Percentiles rank a stretch among this genome's conserved stretches.
phyloP scores from a whole-genome alignment of 2,888 invertebrate genomes.

The Thecocarcelia acutangulata region DNA sequence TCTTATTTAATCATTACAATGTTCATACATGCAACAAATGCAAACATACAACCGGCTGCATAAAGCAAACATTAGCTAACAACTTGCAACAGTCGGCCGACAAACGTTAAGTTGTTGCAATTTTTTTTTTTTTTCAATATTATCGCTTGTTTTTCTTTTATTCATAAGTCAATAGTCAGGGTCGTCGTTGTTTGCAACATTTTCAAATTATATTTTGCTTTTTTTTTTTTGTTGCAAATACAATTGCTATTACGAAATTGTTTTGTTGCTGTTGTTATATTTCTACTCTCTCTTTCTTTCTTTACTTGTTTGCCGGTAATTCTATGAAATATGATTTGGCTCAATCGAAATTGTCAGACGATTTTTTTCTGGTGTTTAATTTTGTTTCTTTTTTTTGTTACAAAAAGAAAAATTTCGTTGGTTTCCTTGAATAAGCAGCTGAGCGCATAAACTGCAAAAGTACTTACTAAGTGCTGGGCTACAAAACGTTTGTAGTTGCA shows the following conservation, averaged over 20 bases:
- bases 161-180: slow-evolving; percentile 60
- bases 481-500: slow-evolving; percentile 27
- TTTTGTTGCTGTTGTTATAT: slow-evolving; percentile 43
- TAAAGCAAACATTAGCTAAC: slow-evolving; percentile 9
- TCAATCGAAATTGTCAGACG: slow-evolving; percentile 70
- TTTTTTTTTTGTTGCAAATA: slow-evolving; percentile 4
- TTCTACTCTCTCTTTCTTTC: slow-evolving; percentile 28
- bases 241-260: slow-evolving; percentile 55
- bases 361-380: slow-evolving; percentile 38
- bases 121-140: slow-evolving; percentile 1
- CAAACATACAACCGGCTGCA: slow-evolving; percentile 11
- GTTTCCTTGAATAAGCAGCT: slow-evolving; percentile 24
- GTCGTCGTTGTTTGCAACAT: slow-evolving; percentile 46
- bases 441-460: slow-evolving; percentile 12
- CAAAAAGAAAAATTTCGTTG: slow-evolving; percentile 8
- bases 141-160: not conserved
- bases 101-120: slow-evolving; percentile 25
- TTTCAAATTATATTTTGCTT: slow-evolving; percentile 24
- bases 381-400: not conserved
- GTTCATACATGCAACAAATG: slow-evolving; percentile 50
- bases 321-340: slow-evolving; percentile 71
- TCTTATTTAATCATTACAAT: slow-evolving; percentile 66
- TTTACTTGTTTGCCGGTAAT: slow-evolving; percentile 60
- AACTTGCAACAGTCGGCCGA: slow-evolving; percentile 45
- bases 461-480: slow-evolving; percentile 48